Evolutionary conservation across 2,888 invertebrate species (phyloP).

Genomic region (Rhamnusium bicolor): DNA sequence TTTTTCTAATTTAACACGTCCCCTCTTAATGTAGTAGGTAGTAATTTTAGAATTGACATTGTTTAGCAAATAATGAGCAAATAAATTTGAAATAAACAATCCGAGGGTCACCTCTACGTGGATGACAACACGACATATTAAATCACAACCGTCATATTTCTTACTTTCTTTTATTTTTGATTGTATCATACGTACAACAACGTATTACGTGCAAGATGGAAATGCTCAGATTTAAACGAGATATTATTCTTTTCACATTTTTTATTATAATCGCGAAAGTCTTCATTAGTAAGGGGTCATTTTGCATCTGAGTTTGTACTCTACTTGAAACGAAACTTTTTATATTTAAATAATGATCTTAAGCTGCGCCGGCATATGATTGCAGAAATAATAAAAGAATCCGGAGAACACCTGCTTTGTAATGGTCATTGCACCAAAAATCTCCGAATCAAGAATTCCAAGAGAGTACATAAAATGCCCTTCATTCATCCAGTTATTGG

Average conservation of each 20-base stretch:
- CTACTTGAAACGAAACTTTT: constrained; percentile 13
- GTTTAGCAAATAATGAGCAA: background rate
- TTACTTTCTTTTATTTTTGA: constrained; percentile 27
- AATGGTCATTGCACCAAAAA: constrained; percentile 23
- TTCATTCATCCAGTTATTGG: background rate
- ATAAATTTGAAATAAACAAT: constrained; percentile 18
- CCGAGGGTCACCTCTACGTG: constrained; percentile 7
- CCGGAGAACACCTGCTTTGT: constrained; percentile 31
- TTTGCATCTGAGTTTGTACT: background rate
- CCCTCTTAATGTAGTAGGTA: background rate
- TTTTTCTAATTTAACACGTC: background rate
- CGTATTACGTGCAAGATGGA: constrained; percentile 16
- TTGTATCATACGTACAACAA: constrained; percentile 14
- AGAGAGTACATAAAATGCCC: background rate
- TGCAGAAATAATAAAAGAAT: constrained; percentile 4
- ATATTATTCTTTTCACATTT: background rate
- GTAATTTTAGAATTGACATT: background rate
- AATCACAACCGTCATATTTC: constrained; percentile 8
- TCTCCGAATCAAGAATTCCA: constrained; percentile 18
- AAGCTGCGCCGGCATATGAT: constrained; percentile 14
- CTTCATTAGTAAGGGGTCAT: constrained; percentile 27
- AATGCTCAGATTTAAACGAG: constrained; percentile 13
- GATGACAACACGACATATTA: constrained; percentile 8
- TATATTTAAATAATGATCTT: constrained; percentile 24
- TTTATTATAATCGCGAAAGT: constrained; percentile 26